These are phyloP conservation scores for Coecobrya sp. DNA, from an alignment of 2,888 invertebrate genomes.

Conservation along the genomic window DNA sequence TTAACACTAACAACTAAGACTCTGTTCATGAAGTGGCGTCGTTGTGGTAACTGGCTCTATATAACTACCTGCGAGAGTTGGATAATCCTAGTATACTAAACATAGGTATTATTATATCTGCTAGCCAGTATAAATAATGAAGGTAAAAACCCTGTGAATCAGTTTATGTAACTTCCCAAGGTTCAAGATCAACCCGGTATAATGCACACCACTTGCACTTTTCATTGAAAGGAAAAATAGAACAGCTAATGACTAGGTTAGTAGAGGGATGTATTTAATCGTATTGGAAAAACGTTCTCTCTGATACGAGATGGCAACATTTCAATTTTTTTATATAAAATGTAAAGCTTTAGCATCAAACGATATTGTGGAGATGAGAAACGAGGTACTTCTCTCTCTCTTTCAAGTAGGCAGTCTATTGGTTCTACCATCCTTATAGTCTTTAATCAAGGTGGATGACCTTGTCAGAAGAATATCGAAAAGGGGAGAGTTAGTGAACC, in stretches of 20 bases:
- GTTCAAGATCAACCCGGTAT: conserved; percentile 82
- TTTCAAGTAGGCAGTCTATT: background rate
- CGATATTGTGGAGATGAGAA: conserved; percentile 6
- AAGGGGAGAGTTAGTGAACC: conserved; percentile 72
- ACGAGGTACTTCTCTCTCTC: conserved; percentile 13
- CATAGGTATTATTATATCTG: too few species aligned
- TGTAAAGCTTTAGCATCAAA: background rate
- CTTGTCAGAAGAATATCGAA: conserved; percentile 67
- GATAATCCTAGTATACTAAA: background rate
- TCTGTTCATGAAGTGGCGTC: background rate
- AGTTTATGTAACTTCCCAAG: conserved; percentile 80
- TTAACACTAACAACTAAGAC: conserved; percentile 4
- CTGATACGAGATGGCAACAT: too few species aligned
- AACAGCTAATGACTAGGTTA: conserved; percentile 42
- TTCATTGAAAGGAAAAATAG: conserved; percentile 32
- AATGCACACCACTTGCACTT: conserved; percentile 30
- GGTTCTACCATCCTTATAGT: background rate
- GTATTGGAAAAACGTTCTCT: conserved; percentile 7
- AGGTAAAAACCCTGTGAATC: conserved; percentile 71
- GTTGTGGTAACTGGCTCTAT: background rate
- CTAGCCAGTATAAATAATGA: conserved; percentile 53
- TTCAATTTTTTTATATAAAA: background rate
- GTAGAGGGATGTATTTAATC: background rate
- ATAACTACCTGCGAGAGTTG: background rate
- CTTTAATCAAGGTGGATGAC: conserved; percentile 78